Conservation (phyloP, 2,113 vertebrate genomes). For the rat (Rattus norvegicus) region GRCr8 NC_086029.1:44608501-44609000, state of each 20-base stretch:
- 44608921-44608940: background rate
- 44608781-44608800: too few relatives aligned
- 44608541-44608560: too few relatives aligned
- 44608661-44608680: background rate
- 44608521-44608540: too few relatives aligned
- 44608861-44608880: rapidly evolving
- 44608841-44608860: rapidly evolving
- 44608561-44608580: too few relatives aligned
- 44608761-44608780: background rate
- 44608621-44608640: too few relatives aligned
- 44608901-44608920: rapidly evolving
- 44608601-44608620: too few relatives aligned
- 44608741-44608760: background rate
- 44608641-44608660: background rate
- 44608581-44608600: too few relatives aligned
- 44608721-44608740: background rate
- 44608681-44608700: background rate
- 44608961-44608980: background rate
- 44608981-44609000: background rate
- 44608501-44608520: background rate
- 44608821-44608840: background rate
- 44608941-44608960: rapidly evolving
- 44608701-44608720: background rate
- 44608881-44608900: rapidly evolving
- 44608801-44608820: rapidly evolving